Conservation (phyloP, 2,888 invertebrate genomes). For the Drosophila acutilabella region DNA sequence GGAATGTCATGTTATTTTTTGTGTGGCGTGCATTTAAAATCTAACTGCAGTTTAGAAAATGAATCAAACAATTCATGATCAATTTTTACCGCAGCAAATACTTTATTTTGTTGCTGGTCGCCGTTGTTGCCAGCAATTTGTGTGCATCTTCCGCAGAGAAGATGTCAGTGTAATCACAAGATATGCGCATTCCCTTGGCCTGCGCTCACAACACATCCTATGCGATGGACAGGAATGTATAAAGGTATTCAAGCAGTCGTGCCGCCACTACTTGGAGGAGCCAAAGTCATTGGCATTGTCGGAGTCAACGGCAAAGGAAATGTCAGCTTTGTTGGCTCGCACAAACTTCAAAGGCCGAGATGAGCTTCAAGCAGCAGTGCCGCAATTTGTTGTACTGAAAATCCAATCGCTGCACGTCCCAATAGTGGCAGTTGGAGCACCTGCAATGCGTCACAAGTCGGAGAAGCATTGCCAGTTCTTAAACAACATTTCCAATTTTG, state of each 20-base stretch:
- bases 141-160: slow-evolving; percentile 53
- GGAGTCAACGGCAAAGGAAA: slow-evolving; percentile 16
- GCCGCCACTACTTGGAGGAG: slow-evolving; percentile 58
- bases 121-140: slow-evolving; percentile 64
- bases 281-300: slow-evolving; percentile 48
- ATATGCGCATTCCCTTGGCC: slow-evolving; percentile 39
- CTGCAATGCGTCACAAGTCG: background rate
- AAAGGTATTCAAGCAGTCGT: slow-evolving; percentile 58
- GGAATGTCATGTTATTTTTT: slow-evolving; percentile 29
- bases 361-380: slow-evolving; percentile 7
- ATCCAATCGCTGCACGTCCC: slow-evolving; percentile 16
- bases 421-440: background rate
- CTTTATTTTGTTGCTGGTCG: slow-evolving; percentile 65
- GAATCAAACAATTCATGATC: slow-evolving; percentile 48
- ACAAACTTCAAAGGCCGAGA: slow-evolving; percentile 6
- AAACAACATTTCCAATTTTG: background rate
- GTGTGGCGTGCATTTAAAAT: slow-evolving; percentile 3
- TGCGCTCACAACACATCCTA: slow-evolving; percentile 40
- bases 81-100: slow-evolving; percentile 61
- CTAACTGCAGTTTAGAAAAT: slow-evolving; percentile 12
- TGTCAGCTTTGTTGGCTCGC: slow-evolving; percentile 32
- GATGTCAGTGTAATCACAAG: slow-evolving; percentile 36
- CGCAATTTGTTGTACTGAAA: slow-evolving; percentile 7
- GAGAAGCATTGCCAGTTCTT: slow-evolving; percentile 18
- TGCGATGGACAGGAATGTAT: slow-evolving; percentile 42